Conservation (phyloP, 2,888 invertebrate species). For the Steinernema hermaphroditum region DNA sequence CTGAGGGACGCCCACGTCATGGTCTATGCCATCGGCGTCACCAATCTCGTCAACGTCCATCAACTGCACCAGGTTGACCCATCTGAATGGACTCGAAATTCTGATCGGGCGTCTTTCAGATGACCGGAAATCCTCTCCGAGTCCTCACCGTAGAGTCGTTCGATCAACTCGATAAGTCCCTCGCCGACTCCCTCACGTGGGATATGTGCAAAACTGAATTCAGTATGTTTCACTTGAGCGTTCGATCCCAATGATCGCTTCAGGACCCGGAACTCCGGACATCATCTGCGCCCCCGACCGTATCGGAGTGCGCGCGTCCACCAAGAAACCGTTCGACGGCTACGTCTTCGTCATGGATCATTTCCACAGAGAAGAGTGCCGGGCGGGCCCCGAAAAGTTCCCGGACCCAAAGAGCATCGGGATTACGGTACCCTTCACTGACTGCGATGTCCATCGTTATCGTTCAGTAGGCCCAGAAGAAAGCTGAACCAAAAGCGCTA, state of each 20-base stretch:
- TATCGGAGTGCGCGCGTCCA: slow-evolving; percentile 65
- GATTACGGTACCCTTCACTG: slow-evolving; percentile 63
- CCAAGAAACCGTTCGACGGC: slow-evolving; percentile 65
- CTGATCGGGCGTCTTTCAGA: slow-evolving; percentile 40
- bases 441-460: slow-evolving; percentile 65
- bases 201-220: slow-evolving; percentile 66
- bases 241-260: slow-evolving; percentile 23
- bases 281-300: slow-evolving; percentile 65
- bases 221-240: slow-evolving; percentile 43
- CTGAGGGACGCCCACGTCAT: slow-evolving; percentile 65
- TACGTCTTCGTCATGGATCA: slow-evolving; percentile 66
- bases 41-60: slow-evolving; percentile 62
- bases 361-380: slow-evolving; percentile 59
- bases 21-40: slow-evolving; percentile 67
- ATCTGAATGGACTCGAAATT: not conserved
- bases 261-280: slow-evolving; percentile 64
- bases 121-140: slow-evolving; percentile 62
- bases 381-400: slow-evolving; percentile 61
- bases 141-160: slow-evolving; percentile 66
- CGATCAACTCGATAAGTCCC: slow-evolving; percentile 60
- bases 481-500: too few species aligned
- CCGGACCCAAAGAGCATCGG: slow-evolving; percentile 58
- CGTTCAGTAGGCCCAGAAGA: slow-evolving; percentile 62
- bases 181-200: slow-evolving; percentile 63
- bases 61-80: slow-evolving; percentile 63